Conservation (phyloP, 2,113 vertebrate genomes). For the Lophochroa leadbeateri region DNA sequence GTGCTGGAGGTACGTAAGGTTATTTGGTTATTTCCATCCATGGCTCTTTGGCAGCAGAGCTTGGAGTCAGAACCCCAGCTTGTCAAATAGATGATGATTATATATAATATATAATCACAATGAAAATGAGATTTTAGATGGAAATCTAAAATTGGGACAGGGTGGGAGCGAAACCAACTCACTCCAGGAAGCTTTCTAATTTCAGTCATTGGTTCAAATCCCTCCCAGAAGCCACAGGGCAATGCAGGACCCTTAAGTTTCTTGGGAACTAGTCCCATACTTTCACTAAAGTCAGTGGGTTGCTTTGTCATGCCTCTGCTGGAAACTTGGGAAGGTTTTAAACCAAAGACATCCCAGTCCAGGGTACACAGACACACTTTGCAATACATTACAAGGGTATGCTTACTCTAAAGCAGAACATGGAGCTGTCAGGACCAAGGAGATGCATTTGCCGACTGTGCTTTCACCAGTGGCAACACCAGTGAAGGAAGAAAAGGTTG, state of each 20-base stretch:
- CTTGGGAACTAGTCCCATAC: not conserved
- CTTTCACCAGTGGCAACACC: not conserved
- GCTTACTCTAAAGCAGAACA: fast-evolving
- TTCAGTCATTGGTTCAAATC: not conserved
- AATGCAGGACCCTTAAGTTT: not conserved
- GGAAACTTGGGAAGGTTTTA: not conserved
- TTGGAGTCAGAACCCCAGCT: not conserved
- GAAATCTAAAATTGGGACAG: conserved; percentile 10
- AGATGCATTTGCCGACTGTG: not conserved
- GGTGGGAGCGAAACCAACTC: not conserved
- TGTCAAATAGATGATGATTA: not conserved
- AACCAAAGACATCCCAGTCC: not conserved
- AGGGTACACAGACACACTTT: not conserved
- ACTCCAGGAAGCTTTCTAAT: conserved; percentile 17
- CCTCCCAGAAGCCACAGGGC: not conserved
- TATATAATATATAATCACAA: not conserved
- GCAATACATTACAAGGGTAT: not conserved
- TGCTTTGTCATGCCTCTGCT: not conserved
- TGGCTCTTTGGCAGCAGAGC: conserved; percentile 17
- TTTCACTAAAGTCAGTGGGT: not conserved
- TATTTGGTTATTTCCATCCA: conserved; percentile 36
- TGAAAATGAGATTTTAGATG: conserved; percentile 5
- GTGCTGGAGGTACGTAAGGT: not conserved
- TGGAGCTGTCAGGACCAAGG: not conserved
- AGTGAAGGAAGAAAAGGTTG: fast-evolving